Evolutionary conservation across 1,140 invertebrate species (phyloP).

Genomic region (Wasmannia auropunctata): DNA sequence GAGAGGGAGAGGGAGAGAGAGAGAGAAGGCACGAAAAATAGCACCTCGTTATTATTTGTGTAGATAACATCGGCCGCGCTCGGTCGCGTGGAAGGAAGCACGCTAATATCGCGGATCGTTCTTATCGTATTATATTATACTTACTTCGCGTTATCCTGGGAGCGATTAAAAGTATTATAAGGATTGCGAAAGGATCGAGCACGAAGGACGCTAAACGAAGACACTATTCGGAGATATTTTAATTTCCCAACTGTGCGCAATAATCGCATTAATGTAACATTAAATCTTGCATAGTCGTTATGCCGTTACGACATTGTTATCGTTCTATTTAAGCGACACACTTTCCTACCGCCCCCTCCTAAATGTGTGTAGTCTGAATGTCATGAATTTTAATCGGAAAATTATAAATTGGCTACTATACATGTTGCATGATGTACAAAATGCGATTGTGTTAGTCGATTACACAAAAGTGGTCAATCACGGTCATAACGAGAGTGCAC

Average conservation of each 20-base stretch:
- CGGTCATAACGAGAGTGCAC: not conserved
- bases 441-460: not conserved
- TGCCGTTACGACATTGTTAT: not conserved
- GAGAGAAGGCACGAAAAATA: constrained; percentile 29
- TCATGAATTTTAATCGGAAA: not conserved
- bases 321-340: not conserved
- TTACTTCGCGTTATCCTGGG: not conserved
- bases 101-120: not conserved
- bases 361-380: not conserved
- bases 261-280: not conserved
- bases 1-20: not conserved
- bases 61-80: not conserved
- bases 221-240: not conserved
- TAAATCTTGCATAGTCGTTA: not conserved
- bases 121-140: not conserved
- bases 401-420: not conserved
- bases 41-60: constrained; percentile 32
- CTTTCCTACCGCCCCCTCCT: too few relatives aligned
- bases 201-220: not conserved
- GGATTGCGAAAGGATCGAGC: not conserved
- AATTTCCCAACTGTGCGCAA: too few relatives aligned
- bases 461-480: not conserved
- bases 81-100: not conserved
- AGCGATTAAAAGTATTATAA: not conserved
- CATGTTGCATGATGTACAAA: not conserved